A percentile compares a stretch with the other conserved stretches of the same genome.
These are phyloP conservation scores for Troglohyphantes excavatus DNA, from an alignment of 2,888 invertebrate genomes.

Conservation along the genomic window DNA sequence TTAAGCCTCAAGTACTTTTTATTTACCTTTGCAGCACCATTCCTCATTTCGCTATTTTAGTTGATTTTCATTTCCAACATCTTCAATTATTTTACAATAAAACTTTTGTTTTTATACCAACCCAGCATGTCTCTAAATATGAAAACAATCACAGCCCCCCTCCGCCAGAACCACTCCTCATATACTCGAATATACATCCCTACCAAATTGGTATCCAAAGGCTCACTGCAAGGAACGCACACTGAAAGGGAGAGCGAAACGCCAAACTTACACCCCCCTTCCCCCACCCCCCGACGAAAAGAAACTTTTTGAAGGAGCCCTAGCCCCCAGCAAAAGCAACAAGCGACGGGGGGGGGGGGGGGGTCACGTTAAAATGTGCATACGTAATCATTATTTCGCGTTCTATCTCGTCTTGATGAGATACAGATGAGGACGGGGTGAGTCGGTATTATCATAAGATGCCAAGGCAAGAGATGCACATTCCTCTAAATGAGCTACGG, in stretches of 20 bases:
- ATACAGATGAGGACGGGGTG: constrained; percentile 67
- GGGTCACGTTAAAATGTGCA: constrained; percentile 78
- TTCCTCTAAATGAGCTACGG: constrained; percentile 67
- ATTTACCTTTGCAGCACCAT: too few relatives aligned
- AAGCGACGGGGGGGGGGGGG: too few relatives aligned
- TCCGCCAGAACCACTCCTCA: too few relatives aligned
- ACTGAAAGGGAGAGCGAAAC: too few relatives aligned
- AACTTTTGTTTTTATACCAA: too few relatives aligned
- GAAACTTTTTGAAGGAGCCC: constrained; percentile 62
- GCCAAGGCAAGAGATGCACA: constrained; percentile 37
- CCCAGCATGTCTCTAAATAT: too few relatives aligned
- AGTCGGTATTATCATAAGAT: constrained; percentile 74
- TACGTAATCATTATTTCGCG: constrained; percentile 78
- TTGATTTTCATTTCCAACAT: too few relatives aligned
- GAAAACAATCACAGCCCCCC: too few relatives aligned
- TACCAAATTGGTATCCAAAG: background rate
- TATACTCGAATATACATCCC: too few relatives aligned
- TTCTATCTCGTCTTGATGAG: constrained; percentile 75
- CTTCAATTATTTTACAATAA: too few relatives aligned
- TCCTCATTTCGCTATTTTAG: too few relatives aligned
- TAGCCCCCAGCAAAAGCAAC: constrained; percentile 48
- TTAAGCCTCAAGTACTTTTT: too few relatives aligned
- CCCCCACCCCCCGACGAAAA: background rate
- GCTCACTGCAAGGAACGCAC: background rate
- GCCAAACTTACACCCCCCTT: background rate